Conservation (phyloP, 35 echinoderm and acorn worm species). For the Diadema setosum region DNA sequence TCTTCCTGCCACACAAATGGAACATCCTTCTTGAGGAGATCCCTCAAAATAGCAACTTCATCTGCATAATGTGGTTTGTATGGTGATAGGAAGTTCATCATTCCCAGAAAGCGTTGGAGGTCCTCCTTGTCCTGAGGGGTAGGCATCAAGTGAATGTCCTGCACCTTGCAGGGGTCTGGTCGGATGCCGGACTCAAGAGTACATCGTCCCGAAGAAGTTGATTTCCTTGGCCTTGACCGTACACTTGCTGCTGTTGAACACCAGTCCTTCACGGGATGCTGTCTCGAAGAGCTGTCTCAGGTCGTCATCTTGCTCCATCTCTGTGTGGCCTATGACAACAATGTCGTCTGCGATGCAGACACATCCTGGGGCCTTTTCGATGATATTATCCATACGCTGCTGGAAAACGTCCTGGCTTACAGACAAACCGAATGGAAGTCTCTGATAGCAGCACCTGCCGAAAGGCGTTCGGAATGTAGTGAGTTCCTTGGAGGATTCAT, state of each 20-base stretch:
- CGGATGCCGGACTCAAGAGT: no score
- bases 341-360: conserved; percentile 17
- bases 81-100: conserved; percentile 38
- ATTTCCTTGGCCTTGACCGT: no score
- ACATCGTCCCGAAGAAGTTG: no score
- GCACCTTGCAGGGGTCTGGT: conserved; percentile 37
- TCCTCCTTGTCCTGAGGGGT: conserved; percentile 41
- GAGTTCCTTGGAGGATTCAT: conserved; percentile 40
- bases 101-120: conserved; percentile 43
- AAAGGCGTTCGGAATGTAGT: conserved; percentile 70
- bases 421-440: conserved; percentile 17
- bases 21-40: conserved; percentile 5
- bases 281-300: conserved; percentile 26
- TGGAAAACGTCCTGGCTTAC: conserved; percentile 13
- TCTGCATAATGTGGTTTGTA: conserved; percentile 38
- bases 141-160: conserved; percentile 44
- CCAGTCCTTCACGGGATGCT: conserved; percentile 24
- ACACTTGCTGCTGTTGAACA: conserved; percentile 65
- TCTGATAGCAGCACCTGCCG: no score
- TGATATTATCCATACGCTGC: not conserved
- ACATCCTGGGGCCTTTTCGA: not conserved
- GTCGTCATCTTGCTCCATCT: conserved; percentile 41
- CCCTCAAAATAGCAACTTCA: conserved; percentile 8
- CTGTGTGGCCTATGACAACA: conserved; percentile 9
- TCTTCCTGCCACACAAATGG: conserved; percentile 48